Evolutionary conservation across 2,113 vertebrate genomes (phyloP).

Genomic region (Peromyscus maniculatus): DNA sequence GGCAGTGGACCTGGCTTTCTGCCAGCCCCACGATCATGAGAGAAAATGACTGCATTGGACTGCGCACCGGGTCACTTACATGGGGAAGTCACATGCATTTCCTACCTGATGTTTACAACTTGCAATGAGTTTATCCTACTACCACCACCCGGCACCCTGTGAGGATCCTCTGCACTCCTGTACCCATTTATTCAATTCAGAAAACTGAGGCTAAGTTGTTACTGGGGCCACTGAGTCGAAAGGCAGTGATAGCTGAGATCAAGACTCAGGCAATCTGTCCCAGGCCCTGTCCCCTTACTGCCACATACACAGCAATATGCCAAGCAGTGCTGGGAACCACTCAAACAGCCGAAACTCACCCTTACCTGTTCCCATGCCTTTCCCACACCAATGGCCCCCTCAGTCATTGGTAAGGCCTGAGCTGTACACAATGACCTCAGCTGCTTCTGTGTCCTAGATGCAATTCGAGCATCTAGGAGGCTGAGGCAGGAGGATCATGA

Average conservation of each 20-base stretch:
- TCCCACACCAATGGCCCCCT: background rate
- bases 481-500: background rate
- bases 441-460: background rate
- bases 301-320: background rate
- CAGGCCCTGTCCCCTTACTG: background rate
- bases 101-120: background rate
- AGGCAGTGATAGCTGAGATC: background rate
- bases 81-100: background rate
- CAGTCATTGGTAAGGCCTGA: background rate
- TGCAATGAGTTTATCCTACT: background rate
- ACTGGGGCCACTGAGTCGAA: background rate
- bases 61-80: background rate
- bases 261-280: background rate
- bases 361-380: rapidly evolving
- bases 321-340: background rate
- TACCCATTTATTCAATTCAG: background rate
- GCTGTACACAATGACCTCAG: background rate
- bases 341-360: background rate
- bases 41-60: background rate
- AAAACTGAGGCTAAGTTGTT: background rate
- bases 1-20: background rate
- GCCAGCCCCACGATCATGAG: background rate
- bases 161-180: background rate
- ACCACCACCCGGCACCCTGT: background rate
- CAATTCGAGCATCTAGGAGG: background rate